phyloP scores from a whole-genome alignment of 2,888 invertebrate genomes.

The Apodemia zela region DNA sequence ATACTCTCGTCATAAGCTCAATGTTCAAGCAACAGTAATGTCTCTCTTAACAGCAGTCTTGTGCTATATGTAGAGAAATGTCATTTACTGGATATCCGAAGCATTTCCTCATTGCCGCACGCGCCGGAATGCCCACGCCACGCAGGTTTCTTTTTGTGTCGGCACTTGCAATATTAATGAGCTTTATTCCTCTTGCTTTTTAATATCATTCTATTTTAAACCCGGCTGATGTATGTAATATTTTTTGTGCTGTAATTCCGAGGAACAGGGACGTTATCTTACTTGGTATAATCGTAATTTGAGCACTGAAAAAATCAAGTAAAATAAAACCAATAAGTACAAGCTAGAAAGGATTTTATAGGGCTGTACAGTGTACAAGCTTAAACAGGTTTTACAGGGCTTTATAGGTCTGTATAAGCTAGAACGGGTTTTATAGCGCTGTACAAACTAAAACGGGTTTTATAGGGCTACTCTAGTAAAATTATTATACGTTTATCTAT shows the following conservation, averaged over 20 bases:
- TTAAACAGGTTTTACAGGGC: too few relatives aligned
- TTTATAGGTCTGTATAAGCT: too few relatives aligned
- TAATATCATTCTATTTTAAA: conserved; percentile 7
- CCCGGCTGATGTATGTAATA: not conserved
- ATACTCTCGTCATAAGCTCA: not conserved
- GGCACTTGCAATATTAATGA: conserved; percentile 42
- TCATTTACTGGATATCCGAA: conserved; percentile 45
- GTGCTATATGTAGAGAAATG: conserved; percentile 25
- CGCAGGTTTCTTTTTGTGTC: conserved; percentile 45
- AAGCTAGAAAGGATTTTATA: too few relatives aligned
- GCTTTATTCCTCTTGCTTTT: conserved; percentile 34
- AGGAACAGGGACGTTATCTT: not conserved
- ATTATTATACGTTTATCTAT: too few relatives aligned
- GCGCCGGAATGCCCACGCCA: conserved; percentile 37
- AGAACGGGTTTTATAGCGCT: too few relatives aligned
- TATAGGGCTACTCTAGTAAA: too few relatives aligned
- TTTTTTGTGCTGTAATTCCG: not conserved
- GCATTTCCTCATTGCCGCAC: conserved; percentile 61
- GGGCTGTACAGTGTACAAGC: too few relatives aligned
- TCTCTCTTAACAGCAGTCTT: not conserved
- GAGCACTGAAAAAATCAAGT: not conserved
- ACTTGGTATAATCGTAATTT: not conserved
- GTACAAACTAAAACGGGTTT: too few relatives aligned
- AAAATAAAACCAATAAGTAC: not conserved
- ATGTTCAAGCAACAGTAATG: not conserved